Conservation (phyloP, 2,888 invertebrate genomes). For the Thera obeliscata region DNA sequence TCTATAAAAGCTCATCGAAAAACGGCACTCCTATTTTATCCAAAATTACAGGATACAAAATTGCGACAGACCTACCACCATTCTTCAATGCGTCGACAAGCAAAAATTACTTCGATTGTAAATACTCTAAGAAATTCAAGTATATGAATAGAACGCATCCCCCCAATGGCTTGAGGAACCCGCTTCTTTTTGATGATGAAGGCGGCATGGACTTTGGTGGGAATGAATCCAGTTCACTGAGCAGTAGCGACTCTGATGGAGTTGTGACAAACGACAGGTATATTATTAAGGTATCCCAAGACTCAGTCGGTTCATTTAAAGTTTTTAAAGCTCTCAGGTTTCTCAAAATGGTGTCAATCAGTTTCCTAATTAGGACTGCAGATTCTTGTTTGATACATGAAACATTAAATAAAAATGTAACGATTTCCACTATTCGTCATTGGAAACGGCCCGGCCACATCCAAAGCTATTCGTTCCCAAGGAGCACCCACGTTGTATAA, state of each 20-base stretch:
- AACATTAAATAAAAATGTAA: too few species aligned
- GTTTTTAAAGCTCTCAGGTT: too few species aligned
- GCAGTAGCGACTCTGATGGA: slow-evolving; percentile 86
- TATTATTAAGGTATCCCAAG: too few species aligned
- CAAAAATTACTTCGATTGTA: slow-evolving; percentile 61
- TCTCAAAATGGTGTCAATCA: too few species aligned
- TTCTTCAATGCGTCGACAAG: slow-evolving; percentile 69
- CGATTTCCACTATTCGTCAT: too few species aligned
- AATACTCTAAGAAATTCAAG: slow-evolving; percentile 72
- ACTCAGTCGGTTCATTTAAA: too few species aligned
- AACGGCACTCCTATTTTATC: slow-evolving; percentile 70
- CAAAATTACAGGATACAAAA: slow-evolving; percentile 74
- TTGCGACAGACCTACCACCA: slow-evolving; percentile 74
- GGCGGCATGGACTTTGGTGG: slow-evolving; percentile 85
- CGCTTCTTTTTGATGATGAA: slow-evolving; percentile 81
- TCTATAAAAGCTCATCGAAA: slow-evolving; percentile 75
- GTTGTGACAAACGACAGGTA: slow-evolving; percentile 85
- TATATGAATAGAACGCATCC: slow-evolving; percentile 71
- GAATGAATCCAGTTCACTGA: slow-evolving; percentile 85
- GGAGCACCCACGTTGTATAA: too few species aligned
- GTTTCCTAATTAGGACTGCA: too few species aligned
- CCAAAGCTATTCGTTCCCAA: too few species aligned
- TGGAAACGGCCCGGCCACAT: too few species aligned
- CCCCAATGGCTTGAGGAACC: slow-evolving; percentile 71
- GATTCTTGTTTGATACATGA: too few species aligned